Conservation (phyloP, 2,888 invertebrate species). For the Falcaria lacertinaria region DNA sequence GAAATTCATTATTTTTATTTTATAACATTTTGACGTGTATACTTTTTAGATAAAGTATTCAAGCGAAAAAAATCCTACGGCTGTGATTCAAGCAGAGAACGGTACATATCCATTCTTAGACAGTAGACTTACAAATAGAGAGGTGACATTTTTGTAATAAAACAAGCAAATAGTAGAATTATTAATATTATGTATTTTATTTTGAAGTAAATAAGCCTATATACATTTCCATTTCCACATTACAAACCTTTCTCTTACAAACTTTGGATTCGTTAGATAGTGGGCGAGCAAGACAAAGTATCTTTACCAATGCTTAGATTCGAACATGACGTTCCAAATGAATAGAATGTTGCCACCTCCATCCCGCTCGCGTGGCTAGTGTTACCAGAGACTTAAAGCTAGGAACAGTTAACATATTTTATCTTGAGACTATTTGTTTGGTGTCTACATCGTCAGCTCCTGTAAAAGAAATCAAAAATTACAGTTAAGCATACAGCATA, state of each 20-base stretch:
- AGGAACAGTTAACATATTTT: conserved; percentile 31
- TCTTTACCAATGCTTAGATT: no score
- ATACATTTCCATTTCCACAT: conserved; percentile 43
- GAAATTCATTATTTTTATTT: no score
- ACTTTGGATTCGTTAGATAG: conserved; percentile 27
- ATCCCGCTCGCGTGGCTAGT: conserved; percentile 8
- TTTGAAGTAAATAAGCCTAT: conserved; percentile 52
- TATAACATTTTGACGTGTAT: no score
- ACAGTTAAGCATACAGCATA: no score
- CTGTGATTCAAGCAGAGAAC: no score
- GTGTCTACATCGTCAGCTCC: conserved; percentile 80
- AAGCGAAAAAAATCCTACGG: no score
- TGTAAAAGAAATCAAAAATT: conserved; percentile 27
- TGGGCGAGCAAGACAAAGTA: conserved; percentile 12
- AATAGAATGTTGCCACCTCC: conserved; percentile 3
- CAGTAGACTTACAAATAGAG: no score
- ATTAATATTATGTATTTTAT: conserved; percentile 32
- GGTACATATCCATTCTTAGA: no score
- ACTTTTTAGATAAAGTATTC: no score
- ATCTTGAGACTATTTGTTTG: conserved; percentile 36
- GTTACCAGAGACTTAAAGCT: conserved; percentile 51
- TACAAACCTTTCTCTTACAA: conserved; percentile 2
- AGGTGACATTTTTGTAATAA: no score
- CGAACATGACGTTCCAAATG: background rate
- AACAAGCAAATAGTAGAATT: conserved; percentile 18